phyloP scores from a whole-genome alignment of 2,888 invertebrate genomes.

The Cataglyphis livida region DNA sequence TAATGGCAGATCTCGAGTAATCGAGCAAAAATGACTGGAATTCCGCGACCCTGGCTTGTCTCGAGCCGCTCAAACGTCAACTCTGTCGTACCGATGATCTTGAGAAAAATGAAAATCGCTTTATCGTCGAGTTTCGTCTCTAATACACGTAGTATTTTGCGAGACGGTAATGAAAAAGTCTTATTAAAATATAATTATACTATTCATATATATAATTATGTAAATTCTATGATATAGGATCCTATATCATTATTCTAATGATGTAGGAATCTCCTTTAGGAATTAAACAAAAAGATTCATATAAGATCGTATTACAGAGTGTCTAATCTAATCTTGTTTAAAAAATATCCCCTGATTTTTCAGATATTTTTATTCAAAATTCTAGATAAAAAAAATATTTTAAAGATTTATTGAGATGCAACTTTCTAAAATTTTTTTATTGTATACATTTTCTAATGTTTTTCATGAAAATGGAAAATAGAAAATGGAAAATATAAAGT shows the following conservation, averaged over 20 bases:
- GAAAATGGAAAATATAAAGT: no score
- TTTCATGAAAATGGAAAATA: no score
- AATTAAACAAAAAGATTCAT: not conserved
- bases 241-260: not conserved
- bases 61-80: slow-evolving; percentile 7
- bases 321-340: no score
- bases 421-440: no score
- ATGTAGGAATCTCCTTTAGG: not conserved
- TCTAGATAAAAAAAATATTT: no score
- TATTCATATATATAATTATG: not conserved
- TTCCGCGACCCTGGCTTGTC: slow-evolving; percentile 61
- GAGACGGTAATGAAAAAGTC: not conserved
- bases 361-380: no score
- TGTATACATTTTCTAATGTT: no score
- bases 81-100: slow-evolving; percentile 2
- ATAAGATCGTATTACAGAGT: not conserved
- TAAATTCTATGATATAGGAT: no score
- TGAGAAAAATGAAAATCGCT: slow-evolving; percentile 8
- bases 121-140: not conserved
- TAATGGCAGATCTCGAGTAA: slow-evolving; percentile 59
- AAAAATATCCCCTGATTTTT: no score
- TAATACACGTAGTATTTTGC: not conserved
- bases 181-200: not conserved
- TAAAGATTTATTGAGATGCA: no score
- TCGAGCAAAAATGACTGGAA: slow-evolving; percentile 69